phyloP scores from a whole-genome alignment of 1,140 invertebrate species.

The Drosophila parvula region DNA sequence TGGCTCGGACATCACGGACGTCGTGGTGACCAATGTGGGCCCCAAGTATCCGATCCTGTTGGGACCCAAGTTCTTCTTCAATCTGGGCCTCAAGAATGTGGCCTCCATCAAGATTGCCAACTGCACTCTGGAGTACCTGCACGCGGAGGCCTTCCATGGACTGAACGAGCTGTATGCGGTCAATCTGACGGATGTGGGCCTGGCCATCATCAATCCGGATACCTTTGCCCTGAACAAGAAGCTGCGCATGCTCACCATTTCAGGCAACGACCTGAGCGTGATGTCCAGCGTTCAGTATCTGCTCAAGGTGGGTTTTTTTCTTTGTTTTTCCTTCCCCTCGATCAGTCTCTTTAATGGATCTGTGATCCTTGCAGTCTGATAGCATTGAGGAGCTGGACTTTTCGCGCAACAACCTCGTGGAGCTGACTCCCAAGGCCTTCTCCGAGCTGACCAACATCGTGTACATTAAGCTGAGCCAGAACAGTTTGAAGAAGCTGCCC shows the following conservation, averaged over 20 bases:
- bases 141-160: constrained; percentile 87
- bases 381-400: constrained; percentile 88
- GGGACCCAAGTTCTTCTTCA: constrained; percentile 86
- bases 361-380: constrained; percentile 79
- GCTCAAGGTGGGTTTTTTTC: constrained; percentile 60
- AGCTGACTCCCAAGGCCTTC: constrained; percentile 86
- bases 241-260: constrained; percentile 87
- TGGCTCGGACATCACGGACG: constrained; percentile 86
- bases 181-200: constrained; percentile 87
- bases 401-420: constrained; percentile 87
- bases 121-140: constrained; percentile 85
- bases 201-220: constrained; percentile 87
- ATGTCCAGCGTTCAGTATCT: constrained; percentile 75
- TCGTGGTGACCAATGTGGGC: constrained; percentile 86
- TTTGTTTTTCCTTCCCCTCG: no score
- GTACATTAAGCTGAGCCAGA: constrained; percentile 88
- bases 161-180: constrained; percentile 87
- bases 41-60: constrained; percentile 85
- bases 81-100: constrained; percentile 86
- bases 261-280: constrained; percentile 87
- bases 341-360: neutral
- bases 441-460: constrained; percentile 86
- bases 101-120: constrained; percentile 86
- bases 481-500: constrained; percentile 87
- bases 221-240: constrained; percentile 88